Evolutionary conservation across 35 echinoderm and acorn worm species (phyloP), one percentile per base, ranked within the genome.

Genomic region (Acanthaster planci): DNA sequence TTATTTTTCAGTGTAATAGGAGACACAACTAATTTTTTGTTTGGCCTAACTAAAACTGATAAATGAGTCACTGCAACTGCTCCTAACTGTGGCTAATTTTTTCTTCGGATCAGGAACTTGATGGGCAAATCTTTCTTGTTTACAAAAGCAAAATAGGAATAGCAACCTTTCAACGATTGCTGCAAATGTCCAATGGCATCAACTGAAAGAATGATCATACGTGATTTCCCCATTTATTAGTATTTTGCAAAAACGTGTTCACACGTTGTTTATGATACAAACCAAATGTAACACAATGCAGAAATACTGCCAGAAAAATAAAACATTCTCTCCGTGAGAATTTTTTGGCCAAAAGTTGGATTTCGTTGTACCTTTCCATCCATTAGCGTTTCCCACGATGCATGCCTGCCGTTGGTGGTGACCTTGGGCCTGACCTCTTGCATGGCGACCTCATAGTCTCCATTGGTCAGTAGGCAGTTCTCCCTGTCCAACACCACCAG

Each of bases 301-400:
- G 55, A 57, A 57, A 57, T 68, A 29, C 34, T 29, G 60, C 4
- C 17, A 4, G 60, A 29, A 6, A 29, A 6, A 4, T 6, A 26
- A 68, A 68, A 29, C 17, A 17, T 26, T 68, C 8, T 68, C 34
- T 6, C 22, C 8, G 17, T 6, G 42, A 47, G 21, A 47, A 7
- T 17, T 47, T 30, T 31, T 19, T n/a, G 9, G 15, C 16, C 34
- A 39, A 81, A 47, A 21, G 9, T 8, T 44, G 50, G 32, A 0
- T 38, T 67, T 23, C 21, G 1, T 55, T 76, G 22, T 37, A 88
- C 86, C 77, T 88, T 88, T 9, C 86, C 85, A 76, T 88, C 86
- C 78, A 80, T 80, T 2, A 97, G 85, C 4, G 91, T 91, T 86
- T 97, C 95, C 95, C 95, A 97, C 21, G 95, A 97, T 89, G 95